Evolutionary conservation across 1,140 invertebrate genomes (phyloP).

Genomic region (Homarus americanus): DNA sequence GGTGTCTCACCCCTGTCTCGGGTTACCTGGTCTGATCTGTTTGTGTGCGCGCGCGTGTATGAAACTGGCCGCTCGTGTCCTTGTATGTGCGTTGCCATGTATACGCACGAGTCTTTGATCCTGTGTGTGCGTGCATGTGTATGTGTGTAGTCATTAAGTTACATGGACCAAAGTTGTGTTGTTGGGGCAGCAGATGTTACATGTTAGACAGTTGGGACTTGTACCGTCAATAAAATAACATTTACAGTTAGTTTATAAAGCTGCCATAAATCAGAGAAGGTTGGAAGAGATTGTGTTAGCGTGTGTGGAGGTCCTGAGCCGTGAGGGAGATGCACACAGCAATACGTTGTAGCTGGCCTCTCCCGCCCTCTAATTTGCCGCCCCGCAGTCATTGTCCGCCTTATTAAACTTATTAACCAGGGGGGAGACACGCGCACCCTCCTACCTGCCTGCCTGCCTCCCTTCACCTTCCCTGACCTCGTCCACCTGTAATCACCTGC

Average conservation of each 20-base stretch:
- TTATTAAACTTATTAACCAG: slow-evolving; percentile 49
- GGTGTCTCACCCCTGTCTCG: too few species aligned
- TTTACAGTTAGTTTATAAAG: background rate
- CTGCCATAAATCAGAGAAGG: background rate
- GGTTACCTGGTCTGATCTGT: too few species aligned
- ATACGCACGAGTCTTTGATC: background rate
- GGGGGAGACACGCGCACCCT: background rate
- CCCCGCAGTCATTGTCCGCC: slow-evolving; percentile 34
- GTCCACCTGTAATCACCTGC: background rate
- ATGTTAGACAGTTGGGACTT: background rate
- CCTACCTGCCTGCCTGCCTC: background rate
- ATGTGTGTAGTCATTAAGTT: background rate
- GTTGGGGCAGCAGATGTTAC: background rate
- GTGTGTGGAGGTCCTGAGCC: background rate
- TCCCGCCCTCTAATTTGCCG: slow-evolving; percentile 15
- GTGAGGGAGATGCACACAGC: background rate
- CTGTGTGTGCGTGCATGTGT: background rate
- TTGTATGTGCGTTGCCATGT: background rate
- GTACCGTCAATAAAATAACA: background rate
- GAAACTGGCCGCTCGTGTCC: background rate
- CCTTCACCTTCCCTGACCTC: background rate
- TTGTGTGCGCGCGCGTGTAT: too few species aligned
- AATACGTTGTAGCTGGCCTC: slow-evolving; percentile 2
- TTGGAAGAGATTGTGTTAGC: background rate
- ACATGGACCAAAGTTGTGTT: background rate